Evolutionary conservation across 1,140 invertebrate species (phyloP).

Genomic region (Oryzaephilus surinamensis): DNA sequence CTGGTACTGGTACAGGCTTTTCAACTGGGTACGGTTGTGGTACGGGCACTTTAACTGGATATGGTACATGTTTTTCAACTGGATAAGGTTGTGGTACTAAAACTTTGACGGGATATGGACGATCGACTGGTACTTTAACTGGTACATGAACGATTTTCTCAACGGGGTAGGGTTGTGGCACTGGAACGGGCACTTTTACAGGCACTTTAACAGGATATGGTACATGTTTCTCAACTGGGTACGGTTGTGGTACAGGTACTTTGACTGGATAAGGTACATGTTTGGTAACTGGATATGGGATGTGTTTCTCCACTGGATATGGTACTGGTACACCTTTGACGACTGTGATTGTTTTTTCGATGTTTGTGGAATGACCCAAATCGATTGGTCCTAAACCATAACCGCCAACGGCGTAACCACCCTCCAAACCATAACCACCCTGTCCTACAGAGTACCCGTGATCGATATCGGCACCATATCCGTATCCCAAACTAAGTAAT

Average conservation of each 20-base stretch:
- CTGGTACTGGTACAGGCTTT: constrained; percentile 49
- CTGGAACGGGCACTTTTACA: constrained; percentile 51
- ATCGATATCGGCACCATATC: constrained; percentile 48
- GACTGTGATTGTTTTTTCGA: constrained; percentile 47
- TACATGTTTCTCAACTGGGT: constrained; percentile 47
- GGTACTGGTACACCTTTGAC: constrained; percentile 32
- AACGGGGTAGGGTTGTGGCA: constrained; percentile 46
- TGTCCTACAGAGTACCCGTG: constrained; percentile 43
- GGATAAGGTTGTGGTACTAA: constrained; percentile 47
- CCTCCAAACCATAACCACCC: constrained; percentile 33
- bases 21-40: constrained; percentile 64
- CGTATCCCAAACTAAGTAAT: constrained; percentile 44
- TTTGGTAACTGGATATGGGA: constrained; percentile 49
- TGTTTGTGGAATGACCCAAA: constrained; percentile 36
- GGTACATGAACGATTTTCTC: constrained; percentile 52
- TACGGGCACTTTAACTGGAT: constrained; percentile 58
- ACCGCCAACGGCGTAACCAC: constrained; percentile 19
- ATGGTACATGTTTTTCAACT: constrained; percentile 52
- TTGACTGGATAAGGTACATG: constrained; percentile 41
- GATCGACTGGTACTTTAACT: constrained; percentile 53
- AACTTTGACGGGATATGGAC: constrained; percentile 53
- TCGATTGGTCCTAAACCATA: constrained; percentile 26
- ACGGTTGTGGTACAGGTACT: constrained; percentile 45
- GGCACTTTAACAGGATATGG: constrained; percentile 42
- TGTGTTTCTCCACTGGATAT: constrained; percentile 49